Conservation (phyloP, 1,140 invertebrate species). For the Zaprionus capensis region DNA sequence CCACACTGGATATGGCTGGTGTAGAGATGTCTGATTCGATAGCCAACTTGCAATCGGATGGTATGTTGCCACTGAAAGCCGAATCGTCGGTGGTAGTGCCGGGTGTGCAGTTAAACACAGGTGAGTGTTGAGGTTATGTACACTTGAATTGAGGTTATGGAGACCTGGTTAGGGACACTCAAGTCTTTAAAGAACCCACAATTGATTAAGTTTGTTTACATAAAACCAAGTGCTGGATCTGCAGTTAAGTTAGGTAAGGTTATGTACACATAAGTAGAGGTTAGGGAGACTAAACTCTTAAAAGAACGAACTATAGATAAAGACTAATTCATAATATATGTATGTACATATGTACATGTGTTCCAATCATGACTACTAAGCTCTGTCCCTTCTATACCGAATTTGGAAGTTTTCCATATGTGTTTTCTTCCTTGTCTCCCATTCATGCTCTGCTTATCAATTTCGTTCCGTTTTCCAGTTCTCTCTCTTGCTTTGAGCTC, state of each 20-base stretch:
- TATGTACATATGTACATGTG: too few species aligned
- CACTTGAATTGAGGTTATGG: neutral
- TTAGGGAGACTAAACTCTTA: neutral
- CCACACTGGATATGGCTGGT: slow-evolving; percentile 59
- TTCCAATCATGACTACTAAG: too few species aligned
- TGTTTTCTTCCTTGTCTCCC: neutral
- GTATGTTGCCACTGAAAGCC: slow-evolving; percentile 54
- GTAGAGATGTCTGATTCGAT: slow-evolving; percentile 44
- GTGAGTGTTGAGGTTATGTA: slow-evolving; percentile 29
- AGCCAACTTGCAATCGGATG: slow-evolving; percentile 2
- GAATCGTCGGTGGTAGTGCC: slow-evolving; percentile 69
- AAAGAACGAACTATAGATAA: neutral
- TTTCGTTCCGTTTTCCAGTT: slow-evolving; percentile 18
- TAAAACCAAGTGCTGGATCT: too few species aligned
- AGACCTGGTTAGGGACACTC: too few species aligned
- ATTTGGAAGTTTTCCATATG: neutral
- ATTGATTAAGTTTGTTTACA: too few species aligned
- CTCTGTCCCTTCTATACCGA: too few species aligned
- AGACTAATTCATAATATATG: neutral
- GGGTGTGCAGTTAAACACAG: slow-evolving; percentile 65
- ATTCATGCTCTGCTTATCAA: slow-evolving; percentile 17
- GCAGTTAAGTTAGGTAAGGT: too few species aligned
- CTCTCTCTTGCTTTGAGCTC: slow-evolving; percentile 4
- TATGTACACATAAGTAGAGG: too few species aligned
- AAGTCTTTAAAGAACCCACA: too few species aligned